Evolutionary conservation across 2,797 vertebrate species (phyloP), one percentile per base, ranked within the genome.

Genomic region (Parotocinclus haroldoi): DNA sequence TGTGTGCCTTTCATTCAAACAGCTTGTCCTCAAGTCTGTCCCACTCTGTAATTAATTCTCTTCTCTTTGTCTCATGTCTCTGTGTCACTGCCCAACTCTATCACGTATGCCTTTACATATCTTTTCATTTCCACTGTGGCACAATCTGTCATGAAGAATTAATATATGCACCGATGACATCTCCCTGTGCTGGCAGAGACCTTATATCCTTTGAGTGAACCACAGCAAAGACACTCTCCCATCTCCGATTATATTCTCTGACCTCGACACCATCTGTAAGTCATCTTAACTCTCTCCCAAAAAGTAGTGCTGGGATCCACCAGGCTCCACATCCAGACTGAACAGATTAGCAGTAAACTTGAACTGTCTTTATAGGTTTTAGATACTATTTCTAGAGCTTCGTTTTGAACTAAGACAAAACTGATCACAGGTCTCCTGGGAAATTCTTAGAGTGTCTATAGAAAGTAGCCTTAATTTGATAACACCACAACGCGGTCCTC

Each of bases 241-340:
- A 56, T 64, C 66, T 42, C 57, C 55, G 66, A 72, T 69, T 74
- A 55, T 58, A 57, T 49, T 75, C 66, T 66, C 63, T 62, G 73
- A 62, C 61, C 49, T 68, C 66, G 39, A 55, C 3, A 50, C 77
- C 79, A 80, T 81, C 78, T 81, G 78, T 66, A 76, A 77, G 66
- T 74, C 73, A 79, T 76, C 75, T 73, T 46, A 39, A 27, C 42
- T 68, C 37, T 60, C 9, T 66, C 56, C 63, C 16, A 59, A 52
- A 69, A 69, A 50, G 45, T n/a, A 37, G 63, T 52, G 36, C 55
- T 58, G 49, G 59, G 50, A 53, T 62, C 67, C 63, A 55, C 58
- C n/a, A 60, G 48, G 45, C 19, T 67, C 64, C 39, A 46, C 38
- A 10, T 67, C 53, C 70, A 72, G 58, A 72, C 40, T 66, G 66